Evolutionary conservation across 2,888 invertebrate genomes (phyloP), one percentile per base, ranked within the genome.

Genomic region (Drosophila monieri): DNA sequence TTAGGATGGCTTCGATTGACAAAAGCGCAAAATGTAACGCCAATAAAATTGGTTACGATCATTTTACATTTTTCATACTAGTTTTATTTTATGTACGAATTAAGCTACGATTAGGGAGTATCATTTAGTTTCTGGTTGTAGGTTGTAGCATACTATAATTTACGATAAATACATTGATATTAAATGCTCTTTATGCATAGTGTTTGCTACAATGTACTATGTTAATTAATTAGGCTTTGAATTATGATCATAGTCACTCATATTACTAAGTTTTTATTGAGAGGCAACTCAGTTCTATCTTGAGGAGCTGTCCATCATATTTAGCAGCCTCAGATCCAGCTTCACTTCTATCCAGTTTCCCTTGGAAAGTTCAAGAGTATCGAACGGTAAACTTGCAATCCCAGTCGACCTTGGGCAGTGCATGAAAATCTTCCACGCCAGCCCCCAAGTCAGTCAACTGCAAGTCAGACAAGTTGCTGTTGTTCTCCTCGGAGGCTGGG

Each of bases 391-490:
- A 59, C 41, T 32, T 27, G 37, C 48, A 39, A 18, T 48, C 48
- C 37, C 37, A 78, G 78, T 80, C 59, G 78, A 85, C 85, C 81
- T 84, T 81, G 47, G 44, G 15, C 43, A 61, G 37, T 65, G 58
- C 65, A 78, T 72, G 67, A 83, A 69, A 80, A 84, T 78, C 61
- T 69, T 74, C 74, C 76, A 74, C 65, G 44, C 58, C 53, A 68
- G 61, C 51, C 35, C 15, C 10, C 64, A 51, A 80, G 83, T 77
- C 80, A 75, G 47, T 78, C 77, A 80, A 75, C 79, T 78, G 60
- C 60, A 66, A 54, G 21, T 10, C 18, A 14, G 64, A 56, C 64
- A 10, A 32, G 64, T 64, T 12, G 64, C 49, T 64, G 44, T 55
- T 56, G 37, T 64, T 64, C 55, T 47, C 65, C 27, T 12, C 48